These are phyloP conservation scores for Limnephilus marmoratus DNA, from an alignment of 2,888 invertebrate species.

Conservation along the genomic window DNA sequence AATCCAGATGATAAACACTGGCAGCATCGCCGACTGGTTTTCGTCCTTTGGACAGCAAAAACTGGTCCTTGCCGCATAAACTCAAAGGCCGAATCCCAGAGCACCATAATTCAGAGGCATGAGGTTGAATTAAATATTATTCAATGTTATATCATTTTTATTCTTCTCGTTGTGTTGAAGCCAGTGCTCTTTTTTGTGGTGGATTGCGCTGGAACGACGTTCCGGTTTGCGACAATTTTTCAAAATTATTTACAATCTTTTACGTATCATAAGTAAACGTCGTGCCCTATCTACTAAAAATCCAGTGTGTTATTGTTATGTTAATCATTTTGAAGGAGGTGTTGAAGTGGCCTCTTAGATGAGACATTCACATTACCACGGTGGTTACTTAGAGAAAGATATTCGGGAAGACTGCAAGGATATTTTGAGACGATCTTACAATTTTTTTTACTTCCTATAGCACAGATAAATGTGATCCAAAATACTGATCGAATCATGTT, in stretches of 20 bases:
- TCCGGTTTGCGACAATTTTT: neutral
- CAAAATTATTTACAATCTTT: neutral
- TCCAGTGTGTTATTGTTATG: too few relatives aligned
- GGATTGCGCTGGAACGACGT: neutral
- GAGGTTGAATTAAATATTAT: neutral
- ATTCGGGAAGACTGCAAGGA: too few relatives aligned
- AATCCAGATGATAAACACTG: neutral
- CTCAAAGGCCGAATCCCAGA: neutral
- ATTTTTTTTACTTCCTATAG: too few relatives aligned
- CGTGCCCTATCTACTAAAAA: too few relatives aligned
- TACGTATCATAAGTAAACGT: too few relatives aligned
- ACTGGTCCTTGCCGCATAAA: neutral
- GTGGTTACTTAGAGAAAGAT: too few relatives aligned
- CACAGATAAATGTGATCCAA: too few relatives aligned
- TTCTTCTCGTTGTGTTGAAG: neutral
- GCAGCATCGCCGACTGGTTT: neutral
- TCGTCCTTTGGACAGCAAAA: neutral
- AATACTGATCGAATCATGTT: too few relatives aligned
- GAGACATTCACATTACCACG: too few relatives aligned
- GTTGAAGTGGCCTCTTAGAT: too few relatives aligned
- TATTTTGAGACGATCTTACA: too few relatives aligned
- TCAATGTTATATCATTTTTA: neutral
- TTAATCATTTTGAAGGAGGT: too few relatives aligned
- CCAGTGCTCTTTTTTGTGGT: neutral
- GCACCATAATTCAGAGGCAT: neutral